A percentile compares a stretch with the other conserved stretches of the same genome.
These are phyloP conservation scores for Acipenser transmontanus DNA, from an alignment of 2,797 vertebrate genomes.

Conservation along the genomic window DNA sequence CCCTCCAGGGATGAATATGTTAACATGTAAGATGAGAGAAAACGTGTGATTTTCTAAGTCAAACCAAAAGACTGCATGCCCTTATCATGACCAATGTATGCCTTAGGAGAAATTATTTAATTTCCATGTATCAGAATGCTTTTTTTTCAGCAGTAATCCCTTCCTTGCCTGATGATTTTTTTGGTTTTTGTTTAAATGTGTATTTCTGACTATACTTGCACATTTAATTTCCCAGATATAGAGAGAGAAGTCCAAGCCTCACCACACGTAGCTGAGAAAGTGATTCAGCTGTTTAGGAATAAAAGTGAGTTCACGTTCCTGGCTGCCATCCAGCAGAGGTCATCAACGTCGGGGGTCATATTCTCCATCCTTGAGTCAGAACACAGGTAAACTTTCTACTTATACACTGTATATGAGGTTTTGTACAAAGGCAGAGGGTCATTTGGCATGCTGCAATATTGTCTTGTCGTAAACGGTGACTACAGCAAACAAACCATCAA, in stretches of 20 bases:
- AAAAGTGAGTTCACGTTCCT: slow-evolving; percentile 90
- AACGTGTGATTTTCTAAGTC: too few relatives aligned
- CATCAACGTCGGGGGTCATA: slow-evolving; percentile 83
- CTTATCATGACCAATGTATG: too few relatives aligned
- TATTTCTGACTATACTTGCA: too few relatives aligned
- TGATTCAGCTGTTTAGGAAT: slow-evolving; percentile 83
- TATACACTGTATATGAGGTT: too few relatives aligned
- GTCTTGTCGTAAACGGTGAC: neutral
- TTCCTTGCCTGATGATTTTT: too few relatives aligned
- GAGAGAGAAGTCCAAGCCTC: slow-evolving; percentile 80
- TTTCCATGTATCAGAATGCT: too few relatives aligned
- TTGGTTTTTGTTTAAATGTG: too few relatives aligned
- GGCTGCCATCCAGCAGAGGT: slow-evolving; percentile 84
- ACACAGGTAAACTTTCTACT: slow-evolving; percentile 69
- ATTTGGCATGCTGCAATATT: slow-evolving; percentile 8
- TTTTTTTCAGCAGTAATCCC: too few relatives aligned
- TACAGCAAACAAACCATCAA: slow-evolving; percentile 14
- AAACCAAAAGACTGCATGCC: too few relatives aligned
- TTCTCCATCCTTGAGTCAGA: slow-evolving; percentile 87
- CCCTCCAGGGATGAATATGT: too few relatives aligned
- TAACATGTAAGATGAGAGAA: too few relatives aligned
- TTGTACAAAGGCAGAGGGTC: slow-evolving; percentile 22
- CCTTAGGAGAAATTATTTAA: too few relatives aligned
- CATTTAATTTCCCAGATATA: slow-evolving; percentile 53
- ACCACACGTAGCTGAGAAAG: slow-evolving; percentile 74